phyloP scores from a whole-genome alignment of 2,113 vertebrate genomes.

The Coreoperca whiteheadi region DNA sequence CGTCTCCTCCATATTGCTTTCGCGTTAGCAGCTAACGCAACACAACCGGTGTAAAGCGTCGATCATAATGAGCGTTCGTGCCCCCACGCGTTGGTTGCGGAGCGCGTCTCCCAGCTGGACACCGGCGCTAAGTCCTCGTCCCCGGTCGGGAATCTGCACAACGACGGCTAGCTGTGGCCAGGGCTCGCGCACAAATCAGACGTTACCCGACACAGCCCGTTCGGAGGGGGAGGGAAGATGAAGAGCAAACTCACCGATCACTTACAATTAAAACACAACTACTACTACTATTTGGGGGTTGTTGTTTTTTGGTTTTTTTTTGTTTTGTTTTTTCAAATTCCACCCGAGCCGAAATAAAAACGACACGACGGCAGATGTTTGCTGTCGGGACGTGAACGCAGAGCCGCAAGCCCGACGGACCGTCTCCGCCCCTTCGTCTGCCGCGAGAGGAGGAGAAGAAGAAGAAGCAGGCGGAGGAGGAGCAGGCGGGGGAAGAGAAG shows the following conservation, averaged over 20 bases:
- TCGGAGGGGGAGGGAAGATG: slow-evolving; percentile 41
- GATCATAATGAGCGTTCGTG: no score
- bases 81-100: no score
- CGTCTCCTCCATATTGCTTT: slow-evolving; percentile 71
- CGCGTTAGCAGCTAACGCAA: slow-evolving; percentile 7
- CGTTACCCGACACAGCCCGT: slow-evolving; percentile 45
- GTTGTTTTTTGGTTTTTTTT: no score
- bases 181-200: slow-evolving; percentile 49
- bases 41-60: not conserved
- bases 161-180: slow-evolving; percentile 15
- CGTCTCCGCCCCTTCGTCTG: slow-evolving; percentile 76
- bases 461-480: no score
- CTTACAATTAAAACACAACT: slow-evolving; percentile 26
- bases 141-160: not conserved
- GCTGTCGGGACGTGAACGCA: no score
- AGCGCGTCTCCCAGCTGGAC: not conserved
- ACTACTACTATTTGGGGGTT: no score
- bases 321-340: no score
- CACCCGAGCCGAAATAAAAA: no score
- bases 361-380: no score
- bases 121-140: not conserved
- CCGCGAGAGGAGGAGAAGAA: slow-evolving; percentile 19
- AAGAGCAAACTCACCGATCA: slow-evolving; percentile 71
- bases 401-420: no score
- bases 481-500: no score